Evolutionary conservation across 2,113 vertebrate genomes (phyloP).

Genomic region (Gnathonemus longibarbis): DNA sequence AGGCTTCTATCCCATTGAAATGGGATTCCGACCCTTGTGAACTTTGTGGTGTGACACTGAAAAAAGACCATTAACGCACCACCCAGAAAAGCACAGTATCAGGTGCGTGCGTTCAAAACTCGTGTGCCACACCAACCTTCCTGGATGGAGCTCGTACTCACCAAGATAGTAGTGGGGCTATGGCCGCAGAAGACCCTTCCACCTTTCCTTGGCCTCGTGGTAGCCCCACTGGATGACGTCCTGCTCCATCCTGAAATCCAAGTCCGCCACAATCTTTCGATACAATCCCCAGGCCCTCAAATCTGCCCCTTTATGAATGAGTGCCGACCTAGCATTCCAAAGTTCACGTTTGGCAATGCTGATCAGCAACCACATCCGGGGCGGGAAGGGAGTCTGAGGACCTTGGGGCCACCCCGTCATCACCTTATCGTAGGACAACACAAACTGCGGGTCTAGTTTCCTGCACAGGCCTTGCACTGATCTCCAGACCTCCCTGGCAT

Average conservation of each 20-base stretch:
- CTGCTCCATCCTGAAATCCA: not conserved
- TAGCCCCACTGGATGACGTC: not conserved
- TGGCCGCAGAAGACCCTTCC: not conserved
- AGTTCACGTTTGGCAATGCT: not conserved
- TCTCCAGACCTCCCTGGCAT: not conserved
- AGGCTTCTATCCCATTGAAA: no score
- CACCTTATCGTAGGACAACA: not conserved
- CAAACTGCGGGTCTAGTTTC: not conserved
- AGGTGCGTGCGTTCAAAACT: no score
- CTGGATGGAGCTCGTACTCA: no score
- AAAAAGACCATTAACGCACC: no score
- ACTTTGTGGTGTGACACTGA: no score
- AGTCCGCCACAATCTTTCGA: not conserved
- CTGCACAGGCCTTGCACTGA: not conserved
- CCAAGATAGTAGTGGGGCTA: not conserved
- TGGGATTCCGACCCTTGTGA: no score
- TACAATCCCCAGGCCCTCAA: not conserved
- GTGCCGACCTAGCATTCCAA: not conserved
- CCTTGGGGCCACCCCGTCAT: not conserved
- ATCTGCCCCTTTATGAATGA: not conserved
- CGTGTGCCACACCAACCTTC: no score
- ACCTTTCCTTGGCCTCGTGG: not conserved
- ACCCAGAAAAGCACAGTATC: no score
- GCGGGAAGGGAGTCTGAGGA: not conserved
- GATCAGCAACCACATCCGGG: not conserved